A percentile compares a stretch with the other conserved stretches of the same genome.
Evolutionary conservation across 1,140 invertebrate genomes (phyloP).

Genomic region (Leptinotarsa undecemlineata): DNA sequence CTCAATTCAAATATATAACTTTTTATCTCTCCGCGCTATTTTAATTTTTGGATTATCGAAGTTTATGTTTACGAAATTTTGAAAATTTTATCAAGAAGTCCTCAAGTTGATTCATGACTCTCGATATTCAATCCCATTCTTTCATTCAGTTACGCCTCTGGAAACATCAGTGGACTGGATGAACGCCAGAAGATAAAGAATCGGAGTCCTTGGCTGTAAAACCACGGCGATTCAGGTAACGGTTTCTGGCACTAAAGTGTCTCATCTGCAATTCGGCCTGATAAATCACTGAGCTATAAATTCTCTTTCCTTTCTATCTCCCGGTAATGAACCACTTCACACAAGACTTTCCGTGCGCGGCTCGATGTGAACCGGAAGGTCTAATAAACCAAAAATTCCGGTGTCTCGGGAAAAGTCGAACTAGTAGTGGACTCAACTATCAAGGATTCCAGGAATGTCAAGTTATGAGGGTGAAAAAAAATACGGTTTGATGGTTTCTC

Average conservation of each 20-base stretch:
- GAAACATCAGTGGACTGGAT: conserved; percentile 29
- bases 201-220: conserved; percentile 41
- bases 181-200: conserved; percentile 46
- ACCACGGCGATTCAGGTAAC: conserved; percentile 45
- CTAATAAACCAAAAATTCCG: conserved; percentile 19
- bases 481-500: too few species aligned
- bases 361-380: conserved; percentile 19
- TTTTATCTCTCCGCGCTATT: too few species aligned
- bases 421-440: too few species aligned
- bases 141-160: conserved; percentile 1
- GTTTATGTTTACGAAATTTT: too few species aligned
- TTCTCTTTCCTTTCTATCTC: conserved; percentile 34
- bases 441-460: too few species aligned
- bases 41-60: too few species aligned
- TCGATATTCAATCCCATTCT: neutral
- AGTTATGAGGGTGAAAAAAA: too few species aligned
- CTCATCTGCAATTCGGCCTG: conserved; percentile 51
- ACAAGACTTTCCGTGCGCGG: conserved; percentile 32
- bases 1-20: too few species aligned
- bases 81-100: too few species aligned
- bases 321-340: conserved; percentile 47
- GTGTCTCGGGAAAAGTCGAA: neutral
- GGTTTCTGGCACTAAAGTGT: conserved; percentile 51
- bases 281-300: conserved; percentile 50
- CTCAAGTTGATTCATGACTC: neutral